A percentile compares a stretch with the other conserved stretches of the same genome.
Evolutionary conservation across 2,113 vertebrate species (phyloP).

Genomic region (Macaca nemestrina): DNA sequence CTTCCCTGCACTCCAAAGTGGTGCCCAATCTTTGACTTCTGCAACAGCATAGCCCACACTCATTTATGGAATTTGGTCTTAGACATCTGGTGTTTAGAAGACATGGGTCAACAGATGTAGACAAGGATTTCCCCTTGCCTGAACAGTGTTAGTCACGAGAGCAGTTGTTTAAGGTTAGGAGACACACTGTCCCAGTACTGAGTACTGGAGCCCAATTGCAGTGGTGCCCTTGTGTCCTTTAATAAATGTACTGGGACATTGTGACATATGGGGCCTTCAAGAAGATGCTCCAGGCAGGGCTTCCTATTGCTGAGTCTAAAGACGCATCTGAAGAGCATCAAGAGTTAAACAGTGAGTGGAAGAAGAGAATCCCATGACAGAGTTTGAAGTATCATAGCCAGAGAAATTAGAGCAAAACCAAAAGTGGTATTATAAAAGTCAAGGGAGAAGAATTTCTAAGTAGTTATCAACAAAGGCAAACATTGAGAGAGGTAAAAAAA

Average conservation of each 20-base stretch:
- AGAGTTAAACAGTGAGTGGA: neutral
- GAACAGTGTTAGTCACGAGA: neutral
- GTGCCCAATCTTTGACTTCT: neutral
- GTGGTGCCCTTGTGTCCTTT: neutral
- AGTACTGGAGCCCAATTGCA: neutral
- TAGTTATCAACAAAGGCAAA: neutral
- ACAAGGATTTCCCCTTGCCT: neutral
- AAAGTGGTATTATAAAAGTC: neutral
- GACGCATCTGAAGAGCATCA: neutral
- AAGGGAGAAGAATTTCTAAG: neutral
- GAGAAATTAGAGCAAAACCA: constrained; percentile 1
- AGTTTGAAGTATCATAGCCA: neutral
- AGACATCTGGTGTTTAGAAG: neutral
- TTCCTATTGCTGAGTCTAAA: neutral
- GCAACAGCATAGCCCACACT: neutral
- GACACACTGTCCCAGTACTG: neutral
- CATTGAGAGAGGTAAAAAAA: neutral
- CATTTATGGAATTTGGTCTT: neutral
- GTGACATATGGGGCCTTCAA: neutral
- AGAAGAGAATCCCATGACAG: neutral
- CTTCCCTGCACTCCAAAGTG: neutral
- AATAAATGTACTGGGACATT: neutral
- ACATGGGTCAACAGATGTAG: neutral
- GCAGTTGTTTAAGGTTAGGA: neutral
- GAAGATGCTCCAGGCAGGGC: neutral